Base-by-base conservation (phyloP, 2,888 invertebrate genomes). In the Trimorus sp. region DNA sequence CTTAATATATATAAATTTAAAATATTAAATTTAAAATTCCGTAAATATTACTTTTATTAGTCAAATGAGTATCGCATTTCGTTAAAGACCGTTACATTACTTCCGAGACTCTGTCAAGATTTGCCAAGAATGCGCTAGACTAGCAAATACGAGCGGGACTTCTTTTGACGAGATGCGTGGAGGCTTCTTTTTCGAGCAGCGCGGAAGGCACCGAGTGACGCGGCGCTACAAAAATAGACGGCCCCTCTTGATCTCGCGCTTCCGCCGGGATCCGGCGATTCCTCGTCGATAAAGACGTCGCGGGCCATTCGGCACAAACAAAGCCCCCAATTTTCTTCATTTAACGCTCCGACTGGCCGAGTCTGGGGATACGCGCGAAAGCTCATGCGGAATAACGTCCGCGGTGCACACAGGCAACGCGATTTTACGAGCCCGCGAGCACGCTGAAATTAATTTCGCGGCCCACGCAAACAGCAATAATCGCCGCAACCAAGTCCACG, bases 401-500 rank as follows among this genome's bases (percentile, higher is more conserved):
- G 75, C 62, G 75, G 58, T 77, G 73, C 69, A 65, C 76, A 78
- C 62, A 79, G 60, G 40, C 65, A 81, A 69, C 60, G 65, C 65
- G 65, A 82, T 82, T 79, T 79, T 62, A 79, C 83, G 83, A 80
- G 75, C 49, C 70, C 70, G 76, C 73, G 79, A 68, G 69, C 79
- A 76, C 73, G 75, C 40, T 54, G 82, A 84, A 85, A 85, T 85
- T 84, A 85, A 85, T 85, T 84, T 82, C 63, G 77, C 78, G 54
- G 66, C 60, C 75, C 60, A 36, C 36, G 63, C 74, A 42, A 77
- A 73, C 70, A 66, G 85, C 74, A 76, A 84, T 79, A 73, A 83
- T 79, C 73, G 74, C 70, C 79, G 48, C 66, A n/a, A 7, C 59
- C 65, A 62, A 79, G 81, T 65, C 65, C 60, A 73, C 65, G 56